These are phyloP conservation scores for Lycodopsis pacificus DNA, from an alignment of 2,797 vertebrate genomes.

Conservation along the genomic window DNA sequence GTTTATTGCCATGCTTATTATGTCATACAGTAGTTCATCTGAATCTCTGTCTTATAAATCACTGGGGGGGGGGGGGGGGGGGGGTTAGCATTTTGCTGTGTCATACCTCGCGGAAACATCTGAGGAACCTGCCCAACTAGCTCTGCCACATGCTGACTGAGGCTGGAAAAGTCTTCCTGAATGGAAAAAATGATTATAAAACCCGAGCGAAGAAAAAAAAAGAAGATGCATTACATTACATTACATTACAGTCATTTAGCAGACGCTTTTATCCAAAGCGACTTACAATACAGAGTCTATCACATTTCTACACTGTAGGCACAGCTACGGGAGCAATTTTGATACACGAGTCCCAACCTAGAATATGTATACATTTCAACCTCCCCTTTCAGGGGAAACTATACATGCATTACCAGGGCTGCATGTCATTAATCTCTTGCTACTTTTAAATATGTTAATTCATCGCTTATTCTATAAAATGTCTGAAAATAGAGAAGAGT, in stretches of 20 bases:
- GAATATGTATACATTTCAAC: background rate
- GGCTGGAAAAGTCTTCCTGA: conserved; percentile 34
- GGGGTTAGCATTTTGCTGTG: conserved; percentile 53
- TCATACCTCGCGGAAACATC: conserved; percentile 52
- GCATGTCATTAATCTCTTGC: background rate
- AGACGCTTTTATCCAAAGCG: no score
- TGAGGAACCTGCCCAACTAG: conserved; percentile 41
- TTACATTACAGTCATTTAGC: no score
- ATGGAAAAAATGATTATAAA: conserved; percentile 31
- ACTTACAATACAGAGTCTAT: no score
- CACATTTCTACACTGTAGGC: no score
- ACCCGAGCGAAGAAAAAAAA: background rate
- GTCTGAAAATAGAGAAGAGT: background rate
- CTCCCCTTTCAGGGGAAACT: background rate
- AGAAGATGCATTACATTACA: background rate
- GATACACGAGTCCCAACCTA: background rate
- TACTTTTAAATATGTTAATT: background rate
- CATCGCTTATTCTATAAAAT: background rate
- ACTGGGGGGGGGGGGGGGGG: background rate
- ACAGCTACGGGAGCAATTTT: no score
- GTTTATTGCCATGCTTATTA: conserved; percentile 68
- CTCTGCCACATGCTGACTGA: conserved; percentile 51
- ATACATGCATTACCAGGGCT: background rate
- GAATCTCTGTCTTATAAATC: conserved; percentile 64
- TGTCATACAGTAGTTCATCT: conserved; percentile 71